Percentiles rank a stretch among this genome's conserved stretches.
Evolutionary conservation across 2,888 invertebrate genomes (phyloP).

Genomic region (Macropis europaea): DNA sequence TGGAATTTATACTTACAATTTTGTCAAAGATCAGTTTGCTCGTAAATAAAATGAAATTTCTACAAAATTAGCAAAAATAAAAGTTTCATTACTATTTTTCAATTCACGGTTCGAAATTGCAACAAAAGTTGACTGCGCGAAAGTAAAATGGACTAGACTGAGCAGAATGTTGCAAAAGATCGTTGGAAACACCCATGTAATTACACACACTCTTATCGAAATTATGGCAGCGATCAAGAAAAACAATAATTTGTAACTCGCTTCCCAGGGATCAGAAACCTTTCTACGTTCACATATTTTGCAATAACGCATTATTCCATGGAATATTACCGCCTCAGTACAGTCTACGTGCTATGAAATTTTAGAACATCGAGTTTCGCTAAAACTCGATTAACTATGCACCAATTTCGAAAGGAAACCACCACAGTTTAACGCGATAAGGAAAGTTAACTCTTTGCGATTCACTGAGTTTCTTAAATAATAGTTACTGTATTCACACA

Average conservation of each 20-base stretch:
- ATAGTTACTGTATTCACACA: no score
- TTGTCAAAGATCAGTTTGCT: no score
- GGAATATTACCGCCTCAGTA: background rate
- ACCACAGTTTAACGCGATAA: background rate
- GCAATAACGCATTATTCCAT: conserved; percentile 25
- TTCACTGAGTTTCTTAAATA: background rate
- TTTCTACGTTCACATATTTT: conserved; percentile 4
- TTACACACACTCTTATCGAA: background rate
- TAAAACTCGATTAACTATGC: background rate
- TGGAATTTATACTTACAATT: no score
- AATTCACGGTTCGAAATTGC: no score
- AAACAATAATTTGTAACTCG: background rate
- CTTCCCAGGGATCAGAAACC: background rate
- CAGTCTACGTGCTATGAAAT: conserved; percentile 3
- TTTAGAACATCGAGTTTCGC: conserved; percentile 11
- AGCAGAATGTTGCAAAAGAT: no score
- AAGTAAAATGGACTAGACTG: no score
- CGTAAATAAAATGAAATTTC: no score
- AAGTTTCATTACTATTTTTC: no score
- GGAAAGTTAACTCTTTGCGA: conserved; percentile 22
- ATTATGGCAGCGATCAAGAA: background rate
- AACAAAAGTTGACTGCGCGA: no score
- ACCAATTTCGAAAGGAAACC: conserved; percentile 23
- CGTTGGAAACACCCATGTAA: background rate
- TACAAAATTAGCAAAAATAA: no score